Percentiles rank a stretch among this genome's conserved stretches.
Conservation (phyloP, 2,113 vertebrate species). For the Apaloderma vittatum region DNA sequence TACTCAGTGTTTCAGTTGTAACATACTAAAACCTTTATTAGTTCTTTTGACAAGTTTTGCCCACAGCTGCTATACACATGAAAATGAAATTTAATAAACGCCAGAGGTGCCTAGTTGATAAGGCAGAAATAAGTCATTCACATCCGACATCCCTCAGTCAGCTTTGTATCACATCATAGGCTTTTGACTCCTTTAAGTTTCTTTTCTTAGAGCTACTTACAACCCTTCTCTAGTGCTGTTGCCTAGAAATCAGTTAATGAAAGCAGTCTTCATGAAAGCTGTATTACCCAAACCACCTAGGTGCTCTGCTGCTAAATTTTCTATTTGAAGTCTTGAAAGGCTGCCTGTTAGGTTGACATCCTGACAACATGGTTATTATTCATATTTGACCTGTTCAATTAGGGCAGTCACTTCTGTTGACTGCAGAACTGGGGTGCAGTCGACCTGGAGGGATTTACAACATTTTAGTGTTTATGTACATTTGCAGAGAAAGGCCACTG, state of each 20-base stretch:
- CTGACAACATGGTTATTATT: background rate
- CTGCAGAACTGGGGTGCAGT: background rate
- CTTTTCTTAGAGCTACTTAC: slow-evolving; percentile 37
- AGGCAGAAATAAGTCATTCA: slow-evolving; percentile 55
- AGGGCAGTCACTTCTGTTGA: background rate
- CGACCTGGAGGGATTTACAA: background rate
- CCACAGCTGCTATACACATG: background rate
- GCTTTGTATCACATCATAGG: slow-evolving; percentile 17
- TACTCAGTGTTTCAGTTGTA: background rate
- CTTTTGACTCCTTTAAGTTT: slow-evolving; percentile 22
- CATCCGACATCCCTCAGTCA: background rate
- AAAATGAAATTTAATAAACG: slow-evolving; percentile 51
- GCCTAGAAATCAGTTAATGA: slow-evolving; percentile 36
- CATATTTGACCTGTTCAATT: background rate
- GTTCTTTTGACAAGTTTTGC: background rate
- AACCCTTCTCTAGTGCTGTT: slow-evolving; percentile 47
- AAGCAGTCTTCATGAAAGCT: slow-evolving; percentile 1
- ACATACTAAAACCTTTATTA: background rate
- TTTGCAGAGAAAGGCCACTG: background rate
- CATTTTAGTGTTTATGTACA: background rate
- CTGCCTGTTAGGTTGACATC: background rate
- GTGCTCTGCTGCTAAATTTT: slow-evolving; percentile 24
- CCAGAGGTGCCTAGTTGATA: slow-evolving; percentile 9
- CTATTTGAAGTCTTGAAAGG: slow-evolving; percentile 33
- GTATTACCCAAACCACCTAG: background rate